A percentile compares a stretch with the other conserved stretches of the same genome.
These are phyloP conservation scores for Ameiurus melas DNA, from an alignment of 2,113 vertebrate genomes.

Conservation along the genomic window DNA sequence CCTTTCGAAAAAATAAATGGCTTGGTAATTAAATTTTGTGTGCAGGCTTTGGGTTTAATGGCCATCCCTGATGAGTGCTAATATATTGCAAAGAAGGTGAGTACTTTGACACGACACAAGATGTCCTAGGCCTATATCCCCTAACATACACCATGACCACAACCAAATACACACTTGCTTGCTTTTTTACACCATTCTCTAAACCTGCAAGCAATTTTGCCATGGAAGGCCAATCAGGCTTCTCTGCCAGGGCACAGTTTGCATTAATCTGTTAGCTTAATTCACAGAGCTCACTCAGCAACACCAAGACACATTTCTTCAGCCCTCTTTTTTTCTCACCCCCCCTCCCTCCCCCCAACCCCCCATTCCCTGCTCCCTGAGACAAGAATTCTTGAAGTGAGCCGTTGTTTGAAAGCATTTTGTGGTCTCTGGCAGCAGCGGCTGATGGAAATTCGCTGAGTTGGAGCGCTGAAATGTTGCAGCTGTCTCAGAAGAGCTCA, in stretches of 20 bases:
- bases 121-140: slow-evolving; percentile 69
- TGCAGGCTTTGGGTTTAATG: slow-evolving; percentile 89
- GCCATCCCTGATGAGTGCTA: slow-evolving; percentile 93
- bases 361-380: slow-evolving; percentile 38
- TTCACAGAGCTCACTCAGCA: slow-evolving; percentile 77
- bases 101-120: slow-evolving; percentile 87
- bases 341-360: not conserved
- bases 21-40: slow-evolving; percentile 93
- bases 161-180: slow-evolving; percentile 15
- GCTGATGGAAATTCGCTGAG: slow-evolving; percentile 87
- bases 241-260: slow-evolving; percentile 83
- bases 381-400: slow-evolving; percentile 83
- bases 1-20: slow-evolving; percentile 98
- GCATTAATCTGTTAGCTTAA: slow-evolving; percentile 86
- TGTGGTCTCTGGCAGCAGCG: slow-evolving; percentile 86
- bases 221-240: slow-evolving; percentile 76
- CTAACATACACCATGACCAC: not conserved
- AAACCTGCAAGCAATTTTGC: slow-evolving; percentile 91
- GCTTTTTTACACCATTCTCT: slow-evolving; percentile 42
- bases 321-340: slow-evolving; percentile 19
- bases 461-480: slow-evolving; percentile 86
- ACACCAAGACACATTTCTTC: slow-evolving; percentile 69
- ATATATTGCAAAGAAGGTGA: slow-evolving; percentile 77
- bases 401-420: slow-evolving; percentile 87
- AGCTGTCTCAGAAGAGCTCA: slow-evolving; percentile 83